These are phyloP conservation scores for Apoda limacodes DNA, from an alignment of 2,888 invertebrate species.

Conservation along the genomic window DNA sequence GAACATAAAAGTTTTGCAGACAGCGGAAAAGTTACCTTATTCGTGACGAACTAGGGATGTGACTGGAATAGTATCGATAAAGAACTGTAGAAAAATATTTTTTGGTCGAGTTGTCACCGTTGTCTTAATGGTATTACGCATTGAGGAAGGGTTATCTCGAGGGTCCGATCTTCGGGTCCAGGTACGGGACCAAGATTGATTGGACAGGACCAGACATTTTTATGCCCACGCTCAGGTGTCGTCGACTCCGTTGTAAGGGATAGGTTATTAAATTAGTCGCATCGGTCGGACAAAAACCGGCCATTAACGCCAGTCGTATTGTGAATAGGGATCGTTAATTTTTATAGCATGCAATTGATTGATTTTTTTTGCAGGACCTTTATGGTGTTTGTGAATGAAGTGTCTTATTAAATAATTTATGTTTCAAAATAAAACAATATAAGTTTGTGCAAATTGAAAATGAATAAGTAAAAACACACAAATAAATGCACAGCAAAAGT, in stretches of 20 bases:
- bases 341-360: slow-evolving; percentile 13
- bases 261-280: slow-evolving; percentile 63
- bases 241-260: slow-evolving; percentile 51
- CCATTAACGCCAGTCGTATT: slow-evolving; percentile 36
- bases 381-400: slow-evolving; percentile 31
- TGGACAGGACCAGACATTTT: slow-evolving; percentile 58
- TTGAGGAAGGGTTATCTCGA: slow-evolving; percentile 64
- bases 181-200: slow-evolving; percentile 64
- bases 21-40: slow-evolving; percentile 40
- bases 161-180: slow-evolving; percentile 54
- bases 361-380: slow-evolving; percentile 28
- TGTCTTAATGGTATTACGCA: slow-evolving; percentile 70
- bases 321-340: slow-evolving; percentile 23
- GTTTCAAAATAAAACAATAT: too few relatives aligned
- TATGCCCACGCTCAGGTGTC: slow-evolving; percentile 55
- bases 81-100: slow-evolving; percentile 64
- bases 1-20: slow-evolving; percentile 34
- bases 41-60: slow-evolving; percentile 27
- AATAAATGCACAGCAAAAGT: too few relatives aligned
- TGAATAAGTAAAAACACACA: too few relatives aligned
- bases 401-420: too few relatives aligned
- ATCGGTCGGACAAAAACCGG: slow-evolving; percentile 41
- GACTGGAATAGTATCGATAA: slow-evolving; percentile 30
- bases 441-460: too few relatives aligned
- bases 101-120: slow-evolving; percentile 68